Conservation (phyloP, 2,888 invertebrate species). For the Thyatira batis region DNA sequence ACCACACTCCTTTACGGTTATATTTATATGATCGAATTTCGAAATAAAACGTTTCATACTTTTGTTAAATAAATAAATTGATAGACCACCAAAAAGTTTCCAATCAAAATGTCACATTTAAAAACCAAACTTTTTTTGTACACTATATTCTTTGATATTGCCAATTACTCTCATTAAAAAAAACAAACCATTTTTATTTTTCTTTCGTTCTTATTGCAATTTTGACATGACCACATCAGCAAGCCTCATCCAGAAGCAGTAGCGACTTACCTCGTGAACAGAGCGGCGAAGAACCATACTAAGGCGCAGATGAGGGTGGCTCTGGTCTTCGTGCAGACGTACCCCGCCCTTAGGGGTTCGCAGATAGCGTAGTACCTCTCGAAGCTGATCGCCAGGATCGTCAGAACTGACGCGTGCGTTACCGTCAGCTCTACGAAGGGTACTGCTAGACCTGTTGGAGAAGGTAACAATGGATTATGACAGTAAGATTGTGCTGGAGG, state of each 20-base stretch:
- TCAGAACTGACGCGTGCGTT: slow-evolving; percentile 95
- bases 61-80: neutral
- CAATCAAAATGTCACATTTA: too few relatives aligned
- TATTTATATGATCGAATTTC: too few relatives aligned
- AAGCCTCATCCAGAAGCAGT: slow-evolving; percentile 1
- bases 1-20: too few relatives aligned
- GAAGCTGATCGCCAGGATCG: slow-evolving; percentile 96
- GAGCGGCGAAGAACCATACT: slow-evolving; percentile 92
- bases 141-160: too few relatives aligned
- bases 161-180: too few relatives aligned
- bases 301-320: slow-evolving; percentile 91
- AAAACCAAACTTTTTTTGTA: too few relatives aligned
- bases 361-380: slow-evolving; percentile 95
- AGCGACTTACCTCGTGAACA: slow-evolving; percentile 90
- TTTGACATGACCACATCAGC: too few relatives aligned
- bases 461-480: slow-evolving; percentile 2
- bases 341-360: slow-evolving; percentile 93
- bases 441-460: slow-evolving; percentile 90
- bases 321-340: slow-evolving; percentile 93
- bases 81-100: too few relatives aligned
- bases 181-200: too few relatives aligned
- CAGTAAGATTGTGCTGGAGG: too few relatives aligned
- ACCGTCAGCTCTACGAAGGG: slow-evolving; percentile 96
- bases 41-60: too few relatives aligned
- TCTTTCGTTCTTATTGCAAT: too few relatives aligned